Evolutionary conservation across 2,113 vertebrate genomes (phyloP).

Genomic region (Indri indri): DNA sequence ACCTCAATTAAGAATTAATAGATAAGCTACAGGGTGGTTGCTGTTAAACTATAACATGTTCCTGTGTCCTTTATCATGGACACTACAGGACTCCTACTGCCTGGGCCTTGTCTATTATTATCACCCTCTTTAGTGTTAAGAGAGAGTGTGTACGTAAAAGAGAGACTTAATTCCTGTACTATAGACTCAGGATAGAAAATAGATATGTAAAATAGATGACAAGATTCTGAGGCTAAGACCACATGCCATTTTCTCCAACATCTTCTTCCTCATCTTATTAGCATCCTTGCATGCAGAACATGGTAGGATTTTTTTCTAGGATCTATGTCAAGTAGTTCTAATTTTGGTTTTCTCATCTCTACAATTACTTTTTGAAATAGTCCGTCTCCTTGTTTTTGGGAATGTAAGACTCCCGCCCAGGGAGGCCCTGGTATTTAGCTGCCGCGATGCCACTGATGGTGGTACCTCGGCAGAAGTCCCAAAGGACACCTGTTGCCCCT

Average conservation of each 20-base stretch:
- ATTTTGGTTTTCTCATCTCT: constrained; percentile 50
- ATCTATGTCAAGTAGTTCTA: neutral
- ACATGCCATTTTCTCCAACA: neutral
- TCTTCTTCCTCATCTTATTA: constrained; percentile 5
- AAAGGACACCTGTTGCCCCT: constrained; percentile 12
- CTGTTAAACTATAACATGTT: neutral
- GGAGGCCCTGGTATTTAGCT: neutral
- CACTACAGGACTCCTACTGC: neutral
- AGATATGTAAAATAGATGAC: constrained; percentile 6
- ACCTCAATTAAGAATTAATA: neutral
- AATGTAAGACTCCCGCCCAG: neutral
- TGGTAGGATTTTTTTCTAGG: neutral
- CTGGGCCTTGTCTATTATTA: neutral
- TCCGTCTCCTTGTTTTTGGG: constrained; percentile 13
- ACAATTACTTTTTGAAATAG: constrained; percentile 13
- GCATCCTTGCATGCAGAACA: neutral
- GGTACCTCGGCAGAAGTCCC: neutral
- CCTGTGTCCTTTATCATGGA: neutral
- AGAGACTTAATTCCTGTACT: neutral
- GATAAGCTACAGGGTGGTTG: neutral
- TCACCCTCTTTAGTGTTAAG: neutral
- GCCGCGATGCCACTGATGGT: neutral
- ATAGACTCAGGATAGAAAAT: constrained; percentile 7
- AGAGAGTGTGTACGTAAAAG: neutral
- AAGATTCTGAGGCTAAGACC: neutral